Conservation (phyloP, 2,113 vertebrate genomes). For the Zosterops japonicus region DNA sequence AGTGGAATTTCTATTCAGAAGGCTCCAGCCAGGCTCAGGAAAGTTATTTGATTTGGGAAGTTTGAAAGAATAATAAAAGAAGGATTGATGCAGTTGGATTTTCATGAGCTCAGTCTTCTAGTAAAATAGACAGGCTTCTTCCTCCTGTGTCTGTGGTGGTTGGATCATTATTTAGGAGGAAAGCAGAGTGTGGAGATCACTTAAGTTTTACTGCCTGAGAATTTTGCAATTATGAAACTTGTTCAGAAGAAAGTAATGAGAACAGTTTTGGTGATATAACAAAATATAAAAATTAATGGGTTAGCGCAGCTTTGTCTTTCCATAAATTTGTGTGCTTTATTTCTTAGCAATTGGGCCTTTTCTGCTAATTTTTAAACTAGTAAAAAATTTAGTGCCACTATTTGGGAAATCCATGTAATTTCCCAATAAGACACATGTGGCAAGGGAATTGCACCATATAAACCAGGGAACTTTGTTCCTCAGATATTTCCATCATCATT, state of each 20-base stretch:
- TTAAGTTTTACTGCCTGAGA: constrained; percentile 35
- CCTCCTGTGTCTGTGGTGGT: not conserved
- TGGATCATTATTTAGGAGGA: not conserved
- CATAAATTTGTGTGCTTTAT: not conserved
- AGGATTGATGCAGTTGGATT: constrained; percentile 68
- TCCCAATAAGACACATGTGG: not conserved
- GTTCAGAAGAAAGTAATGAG: not conserved
- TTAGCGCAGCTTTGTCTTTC: not conserved
- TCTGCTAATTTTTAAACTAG: constrained; percentile 1
- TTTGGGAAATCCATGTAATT: not conserved
- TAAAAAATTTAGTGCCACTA: not conserved
- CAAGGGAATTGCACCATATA: not conserved
- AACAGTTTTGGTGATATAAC: not conserved
- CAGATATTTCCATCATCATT: not conserved
- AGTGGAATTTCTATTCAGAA: constrained; percentile 49
- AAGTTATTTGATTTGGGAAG: constrained; percentile 70
- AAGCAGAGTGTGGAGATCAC: constrained; percentile 16
- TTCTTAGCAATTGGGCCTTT: not conserved
- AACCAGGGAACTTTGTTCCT: not conserved
- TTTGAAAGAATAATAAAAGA: constrained; percentile 58
- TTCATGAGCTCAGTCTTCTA: constrained; percentile 54
- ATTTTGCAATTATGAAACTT: constrained; percentile 4
- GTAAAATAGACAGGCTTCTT: not conserved
- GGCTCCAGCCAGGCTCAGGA: constrained; percentile 52
- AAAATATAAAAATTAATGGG: not conserved